phyloP scores from a whole-genome alignment of 2,113 vertebrate genomes.

The Ctenodactylus gundi region DNA sequence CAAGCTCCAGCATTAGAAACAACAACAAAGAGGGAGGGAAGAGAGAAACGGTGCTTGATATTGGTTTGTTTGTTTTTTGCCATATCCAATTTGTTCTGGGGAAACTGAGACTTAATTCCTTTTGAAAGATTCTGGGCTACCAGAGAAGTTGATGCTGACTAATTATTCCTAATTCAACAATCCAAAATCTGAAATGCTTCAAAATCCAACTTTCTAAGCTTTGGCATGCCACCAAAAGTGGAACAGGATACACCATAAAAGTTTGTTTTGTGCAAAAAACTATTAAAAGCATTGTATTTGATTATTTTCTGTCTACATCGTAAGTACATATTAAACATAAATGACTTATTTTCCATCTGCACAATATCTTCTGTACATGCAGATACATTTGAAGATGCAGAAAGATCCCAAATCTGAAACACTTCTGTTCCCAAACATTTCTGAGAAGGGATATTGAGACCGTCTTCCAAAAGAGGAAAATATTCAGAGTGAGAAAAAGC shows the following conservation, averaged over 20 bases:
- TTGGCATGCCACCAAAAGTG: not conserved
- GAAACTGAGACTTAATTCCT: not conserved
- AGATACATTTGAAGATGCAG: not conserved
- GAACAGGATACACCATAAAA: not conserved
- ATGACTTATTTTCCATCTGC: not conserved
- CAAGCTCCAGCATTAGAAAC: not conserved
- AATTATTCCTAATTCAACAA: not conserved
- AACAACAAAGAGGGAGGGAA: not conserved
- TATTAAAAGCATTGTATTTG: not conserved
- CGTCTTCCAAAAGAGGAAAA: not conserved
- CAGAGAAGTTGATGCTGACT: not conserved
- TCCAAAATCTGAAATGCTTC: not conserved
- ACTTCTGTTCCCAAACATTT: not conserved
- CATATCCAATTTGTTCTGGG: conserved; percentile 10
- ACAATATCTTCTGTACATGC: not conserved
- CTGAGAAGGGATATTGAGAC: not conserved
- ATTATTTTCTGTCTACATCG: not conserved
- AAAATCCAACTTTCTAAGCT: not conserved
- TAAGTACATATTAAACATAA: not conserved
- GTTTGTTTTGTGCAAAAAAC: not conserved
- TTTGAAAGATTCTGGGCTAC: not conserved
- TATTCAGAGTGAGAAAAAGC: not conserved
- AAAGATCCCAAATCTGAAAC: not conserved
- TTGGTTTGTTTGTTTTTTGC: not conserved
- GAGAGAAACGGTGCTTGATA: too few species aligned